Evolutionary conservation across 2,888 invertebrate species (phyloP), one percentile per base, ranked within the genome.

Genomic region (Icerya purchasi): DNA sequence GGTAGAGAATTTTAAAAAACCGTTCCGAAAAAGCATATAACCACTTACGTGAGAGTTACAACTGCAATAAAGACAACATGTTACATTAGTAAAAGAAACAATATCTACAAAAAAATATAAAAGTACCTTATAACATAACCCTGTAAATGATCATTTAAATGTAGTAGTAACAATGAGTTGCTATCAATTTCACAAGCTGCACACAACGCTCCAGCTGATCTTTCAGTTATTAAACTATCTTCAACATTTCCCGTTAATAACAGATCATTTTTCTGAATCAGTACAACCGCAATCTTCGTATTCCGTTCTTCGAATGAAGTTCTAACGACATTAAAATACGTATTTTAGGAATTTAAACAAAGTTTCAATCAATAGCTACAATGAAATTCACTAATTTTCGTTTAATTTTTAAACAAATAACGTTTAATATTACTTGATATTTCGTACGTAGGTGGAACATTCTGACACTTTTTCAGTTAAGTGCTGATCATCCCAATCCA

Each of bases 381-480:
- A n/a, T n/a, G n/a, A n/a, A n/a, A n/a, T n/a, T n/a, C n/a, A n/a
- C n/a, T n/a, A n/a, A n/a, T n/a, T n/a, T n/a, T n/a, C n/a, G n/a
- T n/a, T n/a, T n/a, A 36, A 52, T 50, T 54, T 57, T 50, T 19
- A 54, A 22, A 21, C 5, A 19, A 51, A 57, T 3, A 10, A 25
- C 20, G 19, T n/a, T 8, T 22, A 22, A 5, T 19, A 21, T 61
- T 73, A 80, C 74, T 80, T 78, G 62, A 87, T 76, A 1, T 83
- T 82, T 70, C 92, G 89, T 36, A 96, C 86, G 66, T 86, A 78
- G 1, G 87, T 86, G 8, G 91, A 86, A 72, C 93, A 94, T 71
- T 94, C 94, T 67, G 88, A 83, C 69, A 90, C 89, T 70, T 89
- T 93, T 66, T 96, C 96, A 66, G 86, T 86, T 94, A 96, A 97